Base-by-base conservation (phyloP, 2,113 vertebrate species). In the Carollia perspicillata region DNA sequence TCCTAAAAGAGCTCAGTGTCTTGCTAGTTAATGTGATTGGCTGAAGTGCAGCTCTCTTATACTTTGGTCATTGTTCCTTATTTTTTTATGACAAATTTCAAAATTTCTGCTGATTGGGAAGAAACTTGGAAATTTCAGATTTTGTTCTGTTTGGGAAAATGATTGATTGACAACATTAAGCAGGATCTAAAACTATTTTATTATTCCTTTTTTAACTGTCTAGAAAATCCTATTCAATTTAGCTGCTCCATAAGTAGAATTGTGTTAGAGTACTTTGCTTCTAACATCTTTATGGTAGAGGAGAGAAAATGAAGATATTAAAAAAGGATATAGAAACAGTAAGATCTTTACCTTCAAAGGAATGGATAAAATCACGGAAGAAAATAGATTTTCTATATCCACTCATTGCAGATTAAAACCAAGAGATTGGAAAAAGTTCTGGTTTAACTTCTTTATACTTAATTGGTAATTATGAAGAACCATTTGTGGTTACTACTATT, bases 251-350 rank as follows among this genome's bases (percentile, higher is more conserved):
- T 42, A 65, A 80, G 3, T 71, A 63, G 7, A 33, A 35, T 44
- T 94, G 37, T 58, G 84, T 69, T 51, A 71, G 71, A 35, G 23
- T 75, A 49, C 10, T 79, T 79, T 79, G 42, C 42, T 28, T 86
- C 28, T 60, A 71, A 30, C 10, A 79, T 86, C 17, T 74, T 74
- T 74, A 6, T 95, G 6, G 74, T 42, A 89, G 85, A 75, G 49
- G 13, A 72, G 13, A 79, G 69, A 94, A 92, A 92, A 79, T 58
- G 8, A 68, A 1, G 13, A 30, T 69, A 81, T 47, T 90, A 71
- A 78, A 42, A 69, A 77, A 44, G 88, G 93, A 84, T 49, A 84
- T 17, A 74, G 63, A 93, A 93, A 51, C 68, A 89, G 47, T 90
- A 84, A 95, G 16, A 42, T 63, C 22, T 87, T 77, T 49, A 77